Evolutionary conservation across 23 tunicate species (phyloP).

Genomic region (Ascidia mentula): DNA sequence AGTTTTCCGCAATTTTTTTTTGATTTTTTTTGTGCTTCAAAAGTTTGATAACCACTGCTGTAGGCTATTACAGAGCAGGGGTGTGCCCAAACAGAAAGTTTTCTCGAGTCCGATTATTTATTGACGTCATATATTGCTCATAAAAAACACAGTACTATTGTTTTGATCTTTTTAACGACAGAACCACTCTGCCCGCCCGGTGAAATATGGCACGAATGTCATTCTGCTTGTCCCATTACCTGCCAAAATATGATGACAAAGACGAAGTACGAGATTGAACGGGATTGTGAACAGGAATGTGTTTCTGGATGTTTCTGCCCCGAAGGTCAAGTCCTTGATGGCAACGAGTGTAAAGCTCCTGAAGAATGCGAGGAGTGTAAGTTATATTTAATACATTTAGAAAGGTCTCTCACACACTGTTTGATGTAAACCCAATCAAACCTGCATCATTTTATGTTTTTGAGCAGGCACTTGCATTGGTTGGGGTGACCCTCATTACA

Average conservation of each 20-base stretch:
- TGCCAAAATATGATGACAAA: slow-evolving; percentile 27
- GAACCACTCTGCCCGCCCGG: slow-evolving; percentile 11
- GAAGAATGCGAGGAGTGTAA: slow-evolving; percentile 24
- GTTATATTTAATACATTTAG: neutral
- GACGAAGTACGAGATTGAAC: neutral
- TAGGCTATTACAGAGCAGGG: too few species aligned
- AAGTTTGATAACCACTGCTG: too few species aligned
- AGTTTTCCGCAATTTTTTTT: too few species aligned
- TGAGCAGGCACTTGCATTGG: slow-evolving; percentile 28
- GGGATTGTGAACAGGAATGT: slow-evolving; percentile 20
- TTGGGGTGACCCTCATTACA: slow-evolving; percentile 47
- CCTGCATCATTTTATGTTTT: neutral
- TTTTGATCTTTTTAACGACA: neutral
- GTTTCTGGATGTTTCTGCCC: slow-evolving; percentile 25
- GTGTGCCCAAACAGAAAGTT: too few species aligned
- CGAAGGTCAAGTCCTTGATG: slow-evolving; percentile 22
- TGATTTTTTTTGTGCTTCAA: too few species aligned
- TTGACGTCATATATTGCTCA: too few species aligned
- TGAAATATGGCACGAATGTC: slow-evolving; percentile 19
- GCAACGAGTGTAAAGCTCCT: slow-evolving; percentile 13
- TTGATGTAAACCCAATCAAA: neutral
- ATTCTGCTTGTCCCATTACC: slow-evolving; percentile 15
- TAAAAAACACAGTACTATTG: too few species aligned
- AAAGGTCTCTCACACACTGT: neutral
- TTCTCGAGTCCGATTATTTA: too few species aligned